Percentiles rank a stretch among this genome's conserved stretches.
phyloP scores from a whole-genome alignment of 2,797 vertebrate genomes.

The Eremophila alpestris region DNA sequence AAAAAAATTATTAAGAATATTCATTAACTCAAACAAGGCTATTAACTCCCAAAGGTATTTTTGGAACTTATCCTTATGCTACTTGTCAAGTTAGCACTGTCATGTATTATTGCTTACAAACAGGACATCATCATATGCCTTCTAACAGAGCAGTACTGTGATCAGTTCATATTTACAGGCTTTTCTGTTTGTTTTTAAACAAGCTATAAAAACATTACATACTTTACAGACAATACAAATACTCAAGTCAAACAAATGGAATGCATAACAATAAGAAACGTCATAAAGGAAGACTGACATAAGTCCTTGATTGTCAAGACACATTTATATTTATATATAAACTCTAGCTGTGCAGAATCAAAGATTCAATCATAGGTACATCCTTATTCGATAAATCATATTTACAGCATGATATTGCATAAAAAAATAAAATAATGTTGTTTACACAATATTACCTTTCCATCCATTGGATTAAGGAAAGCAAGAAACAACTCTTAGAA shows the following conservation, averaged over 20 bases:
- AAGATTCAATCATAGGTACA: constrained; percentile 83
- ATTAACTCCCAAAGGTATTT: constrained; percentile 77
- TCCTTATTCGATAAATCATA: constrained; percentile 82
- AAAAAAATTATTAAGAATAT: constrained; percentile 75
- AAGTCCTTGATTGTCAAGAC: constrained; percentile 92
- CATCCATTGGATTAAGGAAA: constrained; percentile 83
- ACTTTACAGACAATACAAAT: constrained; percentile 90
- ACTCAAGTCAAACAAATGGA: constrained; percentile 87
- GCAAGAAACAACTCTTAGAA: constrained; percentile 81
- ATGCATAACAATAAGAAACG: constrained; percentile 86
- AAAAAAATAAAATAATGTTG: constrained; percentile 86
- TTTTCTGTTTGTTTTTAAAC: constrained; percentile 73
- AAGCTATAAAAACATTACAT: constrained; percentile 89
- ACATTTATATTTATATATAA: constrained; percentile 86
- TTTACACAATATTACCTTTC: constrained; percentile 83
- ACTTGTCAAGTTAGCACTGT: constrained; percentile 79
- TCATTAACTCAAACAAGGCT: constrained; percentile 76
- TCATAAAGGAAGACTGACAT: constrained; percentile 82
- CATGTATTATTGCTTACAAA: constrained; percentile 83
- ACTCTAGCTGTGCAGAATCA: constrained; percentile 85
- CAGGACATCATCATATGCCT: constrained; percentile 78
- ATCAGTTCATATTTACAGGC: constrained; percentile 79
- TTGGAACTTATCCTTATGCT: constrained; percentile 81
- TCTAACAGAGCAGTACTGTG: constrained; percentile 78
- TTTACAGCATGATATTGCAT: constrained; percentile 84